phyloP scores from a whole-genome alignment of 2,113 vertebrate species.

The Neolamprologus sp. region DNA sequence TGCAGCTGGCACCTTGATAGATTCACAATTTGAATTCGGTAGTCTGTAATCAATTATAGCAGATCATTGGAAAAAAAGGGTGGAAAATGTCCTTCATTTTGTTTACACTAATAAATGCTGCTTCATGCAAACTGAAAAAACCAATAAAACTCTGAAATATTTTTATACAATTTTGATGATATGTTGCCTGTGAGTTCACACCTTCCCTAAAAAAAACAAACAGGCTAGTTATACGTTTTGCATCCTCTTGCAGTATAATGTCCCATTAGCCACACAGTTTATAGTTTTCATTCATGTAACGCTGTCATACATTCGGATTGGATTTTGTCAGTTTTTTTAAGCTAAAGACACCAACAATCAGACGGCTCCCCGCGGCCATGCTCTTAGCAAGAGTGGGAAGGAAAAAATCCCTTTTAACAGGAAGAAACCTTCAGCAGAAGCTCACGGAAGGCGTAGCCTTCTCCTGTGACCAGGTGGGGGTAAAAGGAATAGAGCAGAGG shows the following conservation, averaged over 20 bases:
- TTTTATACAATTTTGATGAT: neutral
- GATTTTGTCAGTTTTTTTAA: neutral
- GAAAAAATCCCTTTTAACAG: neutral
- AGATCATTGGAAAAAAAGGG: neutral
- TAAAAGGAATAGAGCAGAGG: neutral
- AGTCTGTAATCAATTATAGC: neutral
- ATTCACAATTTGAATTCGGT: neutral
- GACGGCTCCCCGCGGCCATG: fast-evolving
- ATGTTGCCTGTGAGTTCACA: too few relatives aligned
- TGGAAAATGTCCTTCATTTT: neutral
- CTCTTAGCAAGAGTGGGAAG: neutral
- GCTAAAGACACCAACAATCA: neutral
- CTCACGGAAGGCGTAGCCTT: neutral
- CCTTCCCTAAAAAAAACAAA: neutral
- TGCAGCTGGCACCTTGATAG: neutral
- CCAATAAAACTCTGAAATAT: neutral
- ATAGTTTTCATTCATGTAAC: neutral
- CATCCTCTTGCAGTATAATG: neutral
- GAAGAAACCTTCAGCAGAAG: neutral
- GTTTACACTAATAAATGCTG: neutral
- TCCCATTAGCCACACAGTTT: neutral
- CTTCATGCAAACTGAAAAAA: neutral
- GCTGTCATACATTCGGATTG: neutral
- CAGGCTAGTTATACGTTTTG: neutral
- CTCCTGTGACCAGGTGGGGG: neutral